A percentile compares a stretch with the other conserved stretches of the same genome.
Evolutionary conservation across 2,797 vertebrate species (phyloP).

Genomic region (Danio tinwini): DNA sequence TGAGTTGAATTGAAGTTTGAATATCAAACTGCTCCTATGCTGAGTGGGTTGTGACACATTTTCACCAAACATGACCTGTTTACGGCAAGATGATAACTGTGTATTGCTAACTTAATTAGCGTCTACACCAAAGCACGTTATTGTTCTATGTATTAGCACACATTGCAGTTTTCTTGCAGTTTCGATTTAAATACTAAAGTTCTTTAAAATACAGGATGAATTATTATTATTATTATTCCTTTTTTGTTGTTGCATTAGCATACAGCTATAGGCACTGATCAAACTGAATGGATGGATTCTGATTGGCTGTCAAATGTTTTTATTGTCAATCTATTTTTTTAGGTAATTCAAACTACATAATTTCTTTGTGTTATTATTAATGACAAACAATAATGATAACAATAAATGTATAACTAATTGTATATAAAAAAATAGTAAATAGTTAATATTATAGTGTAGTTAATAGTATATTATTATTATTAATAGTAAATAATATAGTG

Average conservation of each 20-base stretch:
- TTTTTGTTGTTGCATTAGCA: too few species aligned
- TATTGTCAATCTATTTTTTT: neutral
- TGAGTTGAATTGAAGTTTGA: too few species aligned
- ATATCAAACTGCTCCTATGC: neutral
- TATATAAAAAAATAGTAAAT: too few species aligned
- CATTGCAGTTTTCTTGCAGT: neutral
- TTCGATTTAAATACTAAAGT: neutral
- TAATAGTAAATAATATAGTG: too few species aligned
- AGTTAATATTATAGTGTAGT: too few species aligned
- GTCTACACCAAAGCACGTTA: neutral
- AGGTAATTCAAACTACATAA: neutral
- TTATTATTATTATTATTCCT: too few species aligned
- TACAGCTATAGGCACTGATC: too few species aligned
- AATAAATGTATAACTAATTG: too few species aligned
- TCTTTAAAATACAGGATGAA: neutral
- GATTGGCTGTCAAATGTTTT: neutral
- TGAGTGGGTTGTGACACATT: neutral
- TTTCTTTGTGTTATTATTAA: neutral
- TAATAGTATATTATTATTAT: too few species aligned
- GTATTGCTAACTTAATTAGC: neutral
- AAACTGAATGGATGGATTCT: neutral
- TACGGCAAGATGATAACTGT: neutral
- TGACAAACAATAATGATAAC: too few species aligned
- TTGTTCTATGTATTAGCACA: neutral
- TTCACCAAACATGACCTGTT: neutral